phyloP scores from a whole-genome alignment of 2,113 vertebrate genomes.

The Podarcis muralis region DNA sequence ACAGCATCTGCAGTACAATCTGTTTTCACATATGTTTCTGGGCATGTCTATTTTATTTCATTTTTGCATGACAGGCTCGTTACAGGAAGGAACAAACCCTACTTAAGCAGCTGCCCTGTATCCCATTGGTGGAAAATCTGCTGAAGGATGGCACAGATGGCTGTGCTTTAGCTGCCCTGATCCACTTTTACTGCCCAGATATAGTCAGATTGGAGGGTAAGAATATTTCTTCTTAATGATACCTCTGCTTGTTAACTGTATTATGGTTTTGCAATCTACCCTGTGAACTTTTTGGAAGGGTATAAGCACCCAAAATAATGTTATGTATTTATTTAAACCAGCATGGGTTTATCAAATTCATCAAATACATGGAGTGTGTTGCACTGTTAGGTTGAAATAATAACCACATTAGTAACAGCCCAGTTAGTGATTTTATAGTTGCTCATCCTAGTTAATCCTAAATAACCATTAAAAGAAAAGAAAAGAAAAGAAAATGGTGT shows the following conservation, averaged over 20 bases:
- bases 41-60: conserved; percentile 14
- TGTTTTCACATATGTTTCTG: conserved; percentile 5
- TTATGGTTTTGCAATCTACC: not conserved
- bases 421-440: not conserved
- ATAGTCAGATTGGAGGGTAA: conserved; percentile 87
- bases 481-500: too few species aligned
- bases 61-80: conserved; percentile 81
- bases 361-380: not conserved
- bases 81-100: conserved; percentile 92
- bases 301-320: not conserved
- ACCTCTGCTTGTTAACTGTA: not conserved
- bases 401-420: not conserved
- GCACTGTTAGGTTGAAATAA: too few species aligned
- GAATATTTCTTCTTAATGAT: not conserved
- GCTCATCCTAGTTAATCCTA: not conserved
- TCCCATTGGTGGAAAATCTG: conserved; percentile 93
- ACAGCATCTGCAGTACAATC: not conserved
- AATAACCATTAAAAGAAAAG: not conserved
- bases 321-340: not conserved
- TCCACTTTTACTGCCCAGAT: conserved; percentile 96
- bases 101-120: conserved; percentile 87
- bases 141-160: conserved; percentile 94
- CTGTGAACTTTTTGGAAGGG: not conserved
- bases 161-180: conserved; percentile 87
- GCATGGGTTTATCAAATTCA: not conserved